phyloP scores from a whole-genome alignment of 2,113 vertebrate genomes.

The Mellivora capensis region DNA sequence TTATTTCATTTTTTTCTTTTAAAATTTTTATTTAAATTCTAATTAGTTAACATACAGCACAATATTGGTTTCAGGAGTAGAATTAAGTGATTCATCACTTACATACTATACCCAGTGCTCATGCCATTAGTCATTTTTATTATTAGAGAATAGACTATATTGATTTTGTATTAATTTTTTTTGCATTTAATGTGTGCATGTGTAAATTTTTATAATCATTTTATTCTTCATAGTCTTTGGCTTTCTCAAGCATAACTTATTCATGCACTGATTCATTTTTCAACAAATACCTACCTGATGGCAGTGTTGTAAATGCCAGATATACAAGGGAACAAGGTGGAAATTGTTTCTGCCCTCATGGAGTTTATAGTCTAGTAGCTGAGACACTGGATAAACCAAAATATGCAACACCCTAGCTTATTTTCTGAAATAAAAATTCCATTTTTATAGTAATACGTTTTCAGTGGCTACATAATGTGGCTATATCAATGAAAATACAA shows the following conservation, averaged over 20 bases:
- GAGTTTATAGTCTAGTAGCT: not conserved
- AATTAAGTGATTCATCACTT: not conserved
- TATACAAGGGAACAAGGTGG: not conserved
- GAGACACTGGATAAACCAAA: not conserved
- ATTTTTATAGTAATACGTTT: not conserved
- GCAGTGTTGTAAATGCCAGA: not conserved
- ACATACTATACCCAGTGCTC: not conserved
- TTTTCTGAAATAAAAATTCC: not conserved
- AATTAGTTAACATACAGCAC: not conserved
- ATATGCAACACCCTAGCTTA: not conserved
- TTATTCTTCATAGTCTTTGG: not conserved
- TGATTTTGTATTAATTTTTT: slow-evolving; percentile 6
- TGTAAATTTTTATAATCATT: not conserved
- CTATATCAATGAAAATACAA: not conserved
- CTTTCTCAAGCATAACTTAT: not conserved
- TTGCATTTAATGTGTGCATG: not conserved
- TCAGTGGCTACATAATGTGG: not conserved
- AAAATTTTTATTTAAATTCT: not conserved
- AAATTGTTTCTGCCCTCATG: not conserved
- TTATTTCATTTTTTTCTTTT: not conserved
- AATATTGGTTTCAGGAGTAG: not conserved
- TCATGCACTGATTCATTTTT: not conserved
- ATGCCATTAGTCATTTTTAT: not conserved
- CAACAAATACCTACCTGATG: not conserved
- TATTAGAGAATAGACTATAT: not conserved